Base-by-base conservation (phyloP, 2,888 invertebrate species). In the Steinernema scapterisci region DNA sequence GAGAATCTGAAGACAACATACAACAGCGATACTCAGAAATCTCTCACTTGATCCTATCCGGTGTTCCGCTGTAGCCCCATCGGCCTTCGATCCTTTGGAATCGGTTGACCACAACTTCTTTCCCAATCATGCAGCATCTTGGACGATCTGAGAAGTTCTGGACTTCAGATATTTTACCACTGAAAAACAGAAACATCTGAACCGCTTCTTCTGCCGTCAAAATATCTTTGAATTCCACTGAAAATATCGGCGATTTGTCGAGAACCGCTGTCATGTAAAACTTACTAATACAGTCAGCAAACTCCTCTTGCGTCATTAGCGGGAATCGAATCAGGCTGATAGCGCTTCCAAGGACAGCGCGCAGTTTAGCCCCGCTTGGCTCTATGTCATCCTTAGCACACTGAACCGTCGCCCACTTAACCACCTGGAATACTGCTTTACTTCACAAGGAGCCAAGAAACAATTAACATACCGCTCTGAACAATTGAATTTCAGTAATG, bases 1-100 rank as follows among this genome's bases (percentile, higher is more conserved):
- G 92, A 92, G 87, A 94, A 94, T 84, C 93, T 92, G 84, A 19
- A 88, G 70, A 23, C 31, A 23, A 6, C 45, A n/a, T 5, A 54
- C 19, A 45, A 31, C 6, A 31, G 6, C 27, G 0, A n/a, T 9
- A n/a, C 52, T 9, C 0, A 23, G 21, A 54, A 46, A 76, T n/a
- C n/a, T 13, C 44, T 27, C 81, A 92, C 91, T 91, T 91, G 80
- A 94, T 93, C 81, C 93, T 89, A 88, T 94, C 94, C 72, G 92
- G 92, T 0, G 93, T 93, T 2, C 93, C 93, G 87, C 92, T 93
- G 84, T 93, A 94, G 0, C 93, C 93, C 94, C 94, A 94, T 75
- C 93, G 90, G 31, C 92, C 92, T 86, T 93, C 93, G 0, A 92
- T 92, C 86, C 92, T 92, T 44, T 92, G 91, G 88, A 94, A 94